Base-by-base conservation (phyloP, 2,113 vertebrate species). In the Petrocephalus zakoni region DNA sequence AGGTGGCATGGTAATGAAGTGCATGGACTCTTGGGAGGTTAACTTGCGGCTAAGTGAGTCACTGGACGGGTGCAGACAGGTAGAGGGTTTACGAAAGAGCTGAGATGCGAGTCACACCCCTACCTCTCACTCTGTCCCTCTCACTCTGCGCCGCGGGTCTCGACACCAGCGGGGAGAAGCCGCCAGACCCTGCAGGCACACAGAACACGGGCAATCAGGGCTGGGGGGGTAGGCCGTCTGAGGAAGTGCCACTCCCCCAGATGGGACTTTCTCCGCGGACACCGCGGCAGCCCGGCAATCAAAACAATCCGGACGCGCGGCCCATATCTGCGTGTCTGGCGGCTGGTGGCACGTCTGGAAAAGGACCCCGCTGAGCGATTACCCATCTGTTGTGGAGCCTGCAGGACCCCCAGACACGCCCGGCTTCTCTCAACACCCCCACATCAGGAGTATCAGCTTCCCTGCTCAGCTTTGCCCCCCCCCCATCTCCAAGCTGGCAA, bases 341-440 rank as follows among this genome's bases (percentile, higher is more conserved):
- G 90, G 85, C 92, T 87, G 94, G 93, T 94, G 91, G 91, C 90
- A 89, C 91, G 88, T 93, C 86, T 90, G 90, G 91, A 94, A 92
- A 94, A 90, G 92, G 93, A 93, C 92, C 90, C 90, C 90, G 9
- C 88, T 92, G 91, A 94, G 90, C 87, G 90, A 89, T 94, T 95
- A 94, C 93, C 91, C 94, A 95, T 94, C 94, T 95, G 94, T 93
- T 90, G 51, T 87, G 92, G 93, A 94, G 94, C 90, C 95, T 92
- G 90, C 82, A 86, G 88, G 86, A 72, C 61, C 58, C 42, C 34
- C 46, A 17, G 29, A 75, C 29, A 75, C 15, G 21, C 86, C 61
- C 61, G 1, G 58, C 86, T 9, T 22, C 34, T 64, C 21, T 82
- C 78, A 82, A 42, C 37, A 46, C 17, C 37, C 19, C 78, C 78